Conservation (phyloP, 2,113 vertebrate genomes). For the Pluvialis apricaria region DNA sequence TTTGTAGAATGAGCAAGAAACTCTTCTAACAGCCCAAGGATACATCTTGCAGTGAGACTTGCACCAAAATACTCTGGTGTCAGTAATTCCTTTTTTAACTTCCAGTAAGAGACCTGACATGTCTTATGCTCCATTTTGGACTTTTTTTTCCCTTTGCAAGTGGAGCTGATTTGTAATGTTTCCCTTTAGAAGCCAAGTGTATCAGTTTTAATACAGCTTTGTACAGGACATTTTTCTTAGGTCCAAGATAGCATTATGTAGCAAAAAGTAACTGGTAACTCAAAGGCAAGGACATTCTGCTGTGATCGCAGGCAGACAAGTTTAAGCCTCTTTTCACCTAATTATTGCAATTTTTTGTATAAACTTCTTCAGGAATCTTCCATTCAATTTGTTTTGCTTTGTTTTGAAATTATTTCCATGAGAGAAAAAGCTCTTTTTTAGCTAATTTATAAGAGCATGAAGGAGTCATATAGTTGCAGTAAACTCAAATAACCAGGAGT, state of each 20-base stretch:
- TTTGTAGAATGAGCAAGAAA: neutral
- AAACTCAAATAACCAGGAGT: neutral
- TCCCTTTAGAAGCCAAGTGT: neutral
- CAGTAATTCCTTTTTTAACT: neutral
- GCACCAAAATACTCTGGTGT: neutral
- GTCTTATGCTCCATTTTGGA: rapidly evolving
- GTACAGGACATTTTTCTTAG: neutral
- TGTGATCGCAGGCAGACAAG: neutral
- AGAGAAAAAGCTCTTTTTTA: neutral
- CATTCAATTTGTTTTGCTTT: neutral
- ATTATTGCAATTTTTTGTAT: neutral
- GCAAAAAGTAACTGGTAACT: neutral
- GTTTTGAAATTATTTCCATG: neutral
- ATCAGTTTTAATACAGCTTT: neutral
- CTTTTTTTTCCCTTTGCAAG: neutral
- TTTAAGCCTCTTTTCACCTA: neutral
- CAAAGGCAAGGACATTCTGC: neutral
- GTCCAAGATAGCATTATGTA: neutral
- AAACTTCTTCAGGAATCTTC: neutral
- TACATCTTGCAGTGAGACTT: neutral
- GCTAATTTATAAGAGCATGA: neutral
- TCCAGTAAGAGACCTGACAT: neutral
- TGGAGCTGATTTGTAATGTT: neutral
- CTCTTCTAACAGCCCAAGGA: neutral
- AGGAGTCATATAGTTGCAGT: neutral